These are phyloP conservation scores for Platypus cylindrus DNA, from an alignment of 2,888 invertebrate genomes.

Conservation along the genomic window DNA sequence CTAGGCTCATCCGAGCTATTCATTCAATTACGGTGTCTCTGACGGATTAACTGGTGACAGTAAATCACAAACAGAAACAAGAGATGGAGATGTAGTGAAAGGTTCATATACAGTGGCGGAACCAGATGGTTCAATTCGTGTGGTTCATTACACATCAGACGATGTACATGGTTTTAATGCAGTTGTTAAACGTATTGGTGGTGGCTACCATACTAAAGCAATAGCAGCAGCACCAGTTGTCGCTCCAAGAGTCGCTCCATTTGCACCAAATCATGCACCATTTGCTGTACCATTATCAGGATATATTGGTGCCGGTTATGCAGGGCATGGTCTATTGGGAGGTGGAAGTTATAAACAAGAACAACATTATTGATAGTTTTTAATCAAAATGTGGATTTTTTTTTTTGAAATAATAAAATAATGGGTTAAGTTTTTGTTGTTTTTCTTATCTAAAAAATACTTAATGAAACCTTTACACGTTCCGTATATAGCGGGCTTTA, in stretches of 20 bases:
- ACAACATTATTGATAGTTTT: background rate
- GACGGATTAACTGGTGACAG: slow-evolving; percentile 31
- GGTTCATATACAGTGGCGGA: slow-evolving; percentile 39
- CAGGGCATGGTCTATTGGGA: slow-evolving; percentile 8
- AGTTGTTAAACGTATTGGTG: slow-evolving; percentile 30
- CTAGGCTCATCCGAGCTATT: slow-evolving; percentile 31
- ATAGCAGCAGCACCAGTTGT: slow-evolving; percentile 3
- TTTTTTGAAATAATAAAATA: too few relatives aligned
- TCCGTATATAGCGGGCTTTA: too few relatives aligned
- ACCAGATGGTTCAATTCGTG: slow-evolving; percentile 41
- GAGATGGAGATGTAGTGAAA: slow-evolving; percentile 33
- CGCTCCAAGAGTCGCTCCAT: slow-evolving; percentile 2
- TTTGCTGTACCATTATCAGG: too few relatives aligned
- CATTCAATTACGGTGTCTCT: slow-evolving; percentile 32
- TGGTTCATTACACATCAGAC: slow-evolving; percentile 44
- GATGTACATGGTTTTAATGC: slow-evolving; percentile 38
- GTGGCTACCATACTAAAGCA: slow-evolving; percentile 33
- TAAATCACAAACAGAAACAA: slow-evolving; percentile 29
- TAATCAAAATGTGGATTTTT: too few relatives aligned
- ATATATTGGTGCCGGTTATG: too few relatives aligned
- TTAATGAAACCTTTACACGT: too few relatives aligned
- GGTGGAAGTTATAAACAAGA: too few relatives aligned
- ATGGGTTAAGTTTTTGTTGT: too few relatives aligned
- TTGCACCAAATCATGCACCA: background rate
- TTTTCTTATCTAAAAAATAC: too few relatives aligned